Evolutionary conservation across 1,140 invertebrate genomes (phyloP), one percentile per base, ranked within the genome.

Genomic region (Schlechtendalia chinensis): DNA sequence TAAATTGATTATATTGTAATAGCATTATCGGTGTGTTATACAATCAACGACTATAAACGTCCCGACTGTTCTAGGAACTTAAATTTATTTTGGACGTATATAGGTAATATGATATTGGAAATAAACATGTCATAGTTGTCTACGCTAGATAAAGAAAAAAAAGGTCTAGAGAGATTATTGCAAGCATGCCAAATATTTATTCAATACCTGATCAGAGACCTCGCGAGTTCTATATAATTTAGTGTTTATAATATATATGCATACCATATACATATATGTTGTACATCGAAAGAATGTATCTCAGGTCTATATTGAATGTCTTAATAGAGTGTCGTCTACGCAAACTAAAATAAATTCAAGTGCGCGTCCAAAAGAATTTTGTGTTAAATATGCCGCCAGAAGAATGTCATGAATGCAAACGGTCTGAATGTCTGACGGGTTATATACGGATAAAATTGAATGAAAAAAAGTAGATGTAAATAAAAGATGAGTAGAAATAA

Each of bases 361-460:
- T 39, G 8, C 3, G 10, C 63, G n/a, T 22, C 29, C 17, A 32
- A n/a, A 63, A 32, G 11, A 19, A 65, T 65, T 65, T 69, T 45
- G 65, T 69, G 65, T 69, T 12, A 69, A 69, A 69, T 69, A 69
- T 69, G 65, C 65, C n/a, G 65, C 22, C 65, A 24, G 39, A 69
- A 47, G 59, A 69, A 69, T 45, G 63, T 45, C 22, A 12, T 24
- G n/a, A 47, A 67, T 47, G n/a, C 39, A 24, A 69, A 47, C 39
- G 10, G 54, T 58, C 6, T 22, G 53, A 19, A 54, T 32, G 61
- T 63, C 61, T 63, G 27, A 32, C 32, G n/a, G n/a, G 61, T 19
- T 39, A 3, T 63, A 32, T 32, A 32, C 27, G 61, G 29, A 16
- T 19, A 63, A 32, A 11, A 32, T 39, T 3, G 32, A 39, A 39